Percentiles rank a stretch among this genome's conserved stretches.
These are phyloP conservation scores for Ondatra zibethicus DNA, from an alignment of 2,113 vertebrate species.

Conservation along the genomic window DNA sequence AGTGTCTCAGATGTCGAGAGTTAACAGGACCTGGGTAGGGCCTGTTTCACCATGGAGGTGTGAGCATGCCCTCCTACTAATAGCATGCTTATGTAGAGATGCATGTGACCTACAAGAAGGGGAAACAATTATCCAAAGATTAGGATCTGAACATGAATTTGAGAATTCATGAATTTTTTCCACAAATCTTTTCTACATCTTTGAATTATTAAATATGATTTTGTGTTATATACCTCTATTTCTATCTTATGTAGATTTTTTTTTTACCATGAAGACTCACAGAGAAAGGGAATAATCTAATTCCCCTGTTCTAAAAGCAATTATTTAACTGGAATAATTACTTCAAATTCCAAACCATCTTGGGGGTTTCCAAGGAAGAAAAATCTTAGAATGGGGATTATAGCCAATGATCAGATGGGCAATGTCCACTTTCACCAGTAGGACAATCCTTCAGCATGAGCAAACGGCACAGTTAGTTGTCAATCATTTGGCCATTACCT, in stretches of 20 bases:
- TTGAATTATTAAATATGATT: conserved; percentile 6
- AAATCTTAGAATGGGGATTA: not conserved
- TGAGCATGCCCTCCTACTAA: not conserved
- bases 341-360: not conserved
- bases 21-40: not conserved
- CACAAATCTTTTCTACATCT: not conserved
- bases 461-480: conserved; percentile 1
- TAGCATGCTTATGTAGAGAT: not conserved
- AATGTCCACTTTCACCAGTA: not conserved
- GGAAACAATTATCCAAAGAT: conserved; percentile 3
- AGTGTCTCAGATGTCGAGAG: not conserved
- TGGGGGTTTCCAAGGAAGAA: not conserved
- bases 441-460: not conserved
- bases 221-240: not conserved
- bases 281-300: not conserved
- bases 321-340: conserved; percentile 14
- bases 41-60: not conserved
- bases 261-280: not conserved
- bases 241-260: not conserved
- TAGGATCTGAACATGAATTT: not conserved
- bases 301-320: not conserved
- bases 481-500: conserved; percentile 19
- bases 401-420: not conserved
- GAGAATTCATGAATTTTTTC: not conserved
- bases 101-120: not conserved